These are phyloP conservation scores for Lepidocyrtoides sp. DNA, from an alignment of 2,888 invertebrate genomes.

Conservation along the genomic window DNA sequence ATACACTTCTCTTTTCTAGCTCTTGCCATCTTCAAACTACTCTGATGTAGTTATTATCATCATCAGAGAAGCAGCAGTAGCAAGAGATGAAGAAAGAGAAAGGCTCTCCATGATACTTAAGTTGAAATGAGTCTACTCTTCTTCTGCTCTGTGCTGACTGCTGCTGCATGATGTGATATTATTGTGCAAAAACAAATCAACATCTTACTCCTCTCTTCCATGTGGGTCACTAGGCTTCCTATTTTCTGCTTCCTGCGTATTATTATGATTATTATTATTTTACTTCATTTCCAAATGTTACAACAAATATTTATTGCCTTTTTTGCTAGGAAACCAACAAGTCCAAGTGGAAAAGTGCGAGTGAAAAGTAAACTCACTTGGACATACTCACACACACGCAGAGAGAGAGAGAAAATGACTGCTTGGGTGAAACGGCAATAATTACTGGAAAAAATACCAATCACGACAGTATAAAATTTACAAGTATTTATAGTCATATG, in stretches of 20 bases:
- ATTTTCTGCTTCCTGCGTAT: background rate
- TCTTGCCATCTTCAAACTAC: background rate
- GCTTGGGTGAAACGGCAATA: background rate
- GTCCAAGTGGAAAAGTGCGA: background rate
- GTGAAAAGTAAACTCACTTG: background rate
- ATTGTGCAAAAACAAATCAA: conserved; percentile 29
- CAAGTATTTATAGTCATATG: too few relatives aligned
- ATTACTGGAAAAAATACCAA: background rate
- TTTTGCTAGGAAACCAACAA: background rate
- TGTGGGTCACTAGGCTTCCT: conserved; percentile 41
- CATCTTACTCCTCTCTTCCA: background rate
- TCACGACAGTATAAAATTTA: background rate
- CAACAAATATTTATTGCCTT: conserved; percentile 33
- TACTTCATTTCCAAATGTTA: conserved; percentile 54
- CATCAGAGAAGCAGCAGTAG: background rate
- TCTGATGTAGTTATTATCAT: background rate
- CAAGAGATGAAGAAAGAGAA: background rate
- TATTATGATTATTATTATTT: background rate
- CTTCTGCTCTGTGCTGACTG: background rate
- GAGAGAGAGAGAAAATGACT: background rate
- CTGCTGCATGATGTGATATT: background rate
- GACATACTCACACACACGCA: background rate
- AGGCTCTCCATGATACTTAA: conserved; percentile 13
- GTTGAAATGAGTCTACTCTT: background rate
- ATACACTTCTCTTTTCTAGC: background rate